Base-by-base conservation (phyloP, 30 jellyfish, hydroid and myxozoan genomes). In the Aurelia aurita region DNA sequence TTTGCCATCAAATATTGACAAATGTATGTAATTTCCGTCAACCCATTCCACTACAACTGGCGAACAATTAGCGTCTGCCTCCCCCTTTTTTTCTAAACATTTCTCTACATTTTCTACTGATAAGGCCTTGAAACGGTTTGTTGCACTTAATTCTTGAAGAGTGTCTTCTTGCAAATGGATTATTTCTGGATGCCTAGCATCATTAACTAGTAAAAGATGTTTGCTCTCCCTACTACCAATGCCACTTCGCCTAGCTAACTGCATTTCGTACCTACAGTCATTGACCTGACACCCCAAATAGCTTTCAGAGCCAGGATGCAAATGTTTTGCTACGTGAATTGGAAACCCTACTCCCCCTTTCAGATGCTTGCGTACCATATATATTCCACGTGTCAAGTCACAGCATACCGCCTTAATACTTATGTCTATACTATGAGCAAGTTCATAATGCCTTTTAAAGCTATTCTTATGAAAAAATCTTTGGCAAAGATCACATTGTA, bases 331-430 rank as follows among this genome's bases (percentile, higher is more conserved):
- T 5, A 82, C 92, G 67, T 82, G 92, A 6, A 82, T 11, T 10
- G 92, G 92, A 66, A 34, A 66, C 25, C 86, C 70, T 22, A 82
- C 60, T 7, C 86, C 92, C 22, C 84, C 84, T 18, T 49, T 60
- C 18, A 22, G 39, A 21, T 49, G 23, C 31, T 63, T 77, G 18
- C 65, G 61, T 18, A 77, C 89, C 78, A 77, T 58, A 58, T 29
- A 77, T 26, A 58, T 23, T 0, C 79, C 89, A 11, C 21, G 27
- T n/a, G 29, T 25, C 44, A n/a, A 18, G 49, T 77, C 79, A 67
- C 79, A 67, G 43, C 79, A 67, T 19, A 67, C 79, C 26, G 79
- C 79, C 22, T 46, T 67, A 15, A 26, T 16, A 26, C 58, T 27
- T 18, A 23, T 5, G 10, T 67, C 57, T 34, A 12, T 23, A 26